Evolutionary conservation across 2,888 invertebrate species (phyloP), one percentile per base, ranked within the genome.

Genomic region (Heliconius ethilla): DNA sequence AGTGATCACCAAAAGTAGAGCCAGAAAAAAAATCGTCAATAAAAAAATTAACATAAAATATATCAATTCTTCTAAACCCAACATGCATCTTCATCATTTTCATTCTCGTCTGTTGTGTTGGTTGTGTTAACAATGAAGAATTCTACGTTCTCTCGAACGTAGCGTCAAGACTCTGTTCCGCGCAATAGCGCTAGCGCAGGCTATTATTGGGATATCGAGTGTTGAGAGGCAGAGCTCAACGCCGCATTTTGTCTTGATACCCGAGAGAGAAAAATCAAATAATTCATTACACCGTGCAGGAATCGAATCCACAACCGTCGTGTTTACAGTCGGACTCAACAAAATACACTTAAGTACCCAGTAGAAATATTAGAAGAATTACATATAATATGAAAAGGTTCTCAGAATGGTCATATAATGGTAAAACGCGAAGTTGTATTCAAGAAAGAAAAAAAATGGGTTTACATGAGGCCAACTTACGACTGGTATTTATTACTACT

Each of bases 341-440:
- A 59, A 59, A 59, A 51, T 51, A 51, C 7, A 51, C 22, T 3
- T 7, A 51, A 51, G 7, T 51, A 51, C 51, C 18, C 22, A 51
- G 45, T 51, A 51, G 45, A 51, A 51, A 51, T 62, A 25, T 62
- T 25, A 63, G 11, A 25, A 29, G 45, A 25, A 51, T 51, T 29
- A 51, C 51, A 55, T 70, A 70, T 22, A 51, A 22, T 11, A 22
- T n/a, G 33, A 37, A 37, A 11, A 67, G 4, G 66, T 67, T 67
- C 66, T 37, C 33, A 22, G 66, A 67, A 37, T 13, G 4, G 66
- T 67, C 22, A n/a, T n/a, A 33, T 63, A 27, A 27, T n/a, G 10
- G 66, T 37, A 33, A 67, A 67, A 67, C 66, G 33, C 66, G 22
- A 67, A 67, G 37, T 67, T n/a, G 37, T 67, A 67, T 67, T 67